These are phyloP conservation scores for Mayetiola destructor DNA, from an alignment of 2,888 invertebrate genomes.

Conservation along the genomic window DNA sequence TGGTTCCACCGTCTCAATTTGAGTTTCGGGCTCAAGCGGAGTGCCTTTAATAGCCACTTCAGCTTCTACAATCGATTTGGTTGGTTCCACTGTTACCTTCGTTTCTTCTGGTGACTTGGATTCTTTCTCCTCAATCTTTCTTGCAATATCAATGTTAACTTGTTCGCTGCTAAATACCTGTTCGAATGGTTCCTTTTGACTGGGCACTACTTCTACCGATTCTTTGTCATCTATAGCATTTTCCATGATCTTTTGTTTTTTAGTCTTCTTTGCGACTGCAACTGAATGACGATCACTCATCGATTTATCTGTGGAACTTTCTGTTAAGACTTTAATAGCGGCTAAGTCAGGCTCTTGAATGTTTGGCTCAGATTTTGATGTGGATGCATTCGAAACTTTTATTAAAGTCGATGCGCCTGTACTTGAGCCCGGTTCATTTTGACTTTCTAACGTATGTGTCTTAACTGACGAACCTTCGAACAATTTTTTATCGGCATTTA, in stretches of 20 bases:
- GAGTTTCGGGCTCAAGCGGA: too few relatives aligned
- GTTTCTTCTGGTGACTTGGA: too few relatives aligned
- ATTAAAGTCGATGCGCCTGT: not conserved
- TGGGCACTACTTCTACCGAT: too few relatives aligned
- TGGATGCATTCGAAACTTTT: slow-evolving; percentile 4
- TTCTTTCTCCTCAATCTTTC: too few relatives aligned
- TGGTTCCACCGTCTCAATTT: too few relatives aligned
- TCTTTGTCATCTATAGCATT: not conserved
- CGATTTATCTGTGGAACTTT: slow-evolving; percentile 6
- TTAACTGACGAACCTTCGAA: slow-evolving; percentile 5
- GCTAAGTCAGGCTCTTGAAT: too few relatives aligned
- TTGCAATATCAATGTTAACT: too few relatives aligned
- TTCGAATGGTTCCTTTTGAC: too few relatives aligned
- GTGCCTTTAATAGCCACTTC: too few relatives aligned
- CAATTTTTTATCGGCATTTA: slow-evolving; percentile 10
- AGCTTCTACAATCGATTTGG: not conserved
- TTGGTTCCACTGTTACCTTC: not conserved
- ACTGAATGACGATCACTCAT: slow-evolving; percentile 18
- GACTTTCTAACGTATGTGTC: not conserved
- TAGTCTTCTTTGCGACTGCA: slow-evolving; percentile 32
- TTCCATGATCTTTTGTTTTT: slow-evolving; percentile 30
- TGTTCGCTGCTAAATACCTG: too few relatives aligned
- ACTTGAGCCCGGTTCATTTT: not conserved
- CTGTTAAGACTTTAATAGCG: too few relatives aligned
- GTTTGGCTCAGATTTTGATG: not conserved